Percentiles rank a stretch among this genome's conserved stretches.
These are phyloP conservation scores for Planococcus citri DNA, from an alignment of 1,140 invertebrate species.

Conservation along the genomic window DNA sequence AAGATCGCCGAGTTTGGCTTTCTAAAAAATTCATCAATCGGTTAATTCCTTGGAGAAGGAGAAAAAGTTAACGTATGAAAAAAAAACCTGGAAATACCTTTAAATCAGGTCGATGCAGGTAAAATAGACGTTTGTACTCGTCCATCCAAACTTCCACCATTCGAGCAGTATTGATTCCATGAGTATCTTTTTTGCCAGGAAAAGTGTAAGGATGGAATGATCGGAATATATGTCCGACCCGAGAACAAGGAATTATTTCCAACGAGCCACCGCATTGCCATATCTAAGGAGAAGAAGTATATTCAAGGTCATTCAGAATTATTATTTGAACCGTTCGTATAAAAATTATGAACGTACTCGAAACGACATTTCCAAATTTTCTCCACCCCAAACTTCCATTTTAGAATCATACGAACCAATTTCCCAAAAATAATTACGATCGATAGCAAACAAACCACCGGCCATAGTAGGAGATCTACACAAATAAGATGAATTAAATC, in stretches of 20 bases:
- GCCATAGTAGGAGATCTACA: conserved; percentile 92
- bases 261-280: conserved; percentile 96
- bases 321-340: too few species aligned
- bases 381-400: conserved; percentile 89
- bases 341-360: conserved; percentile 43
- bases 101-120: conserved; percentile 63
- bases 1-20: conserved; percentile 43
- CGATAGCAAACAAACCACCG: conserved; percentile 88
- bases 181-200: conserved; percentile 63
- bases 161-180: conserved; percentile 77
- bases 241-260: conserved; percentile 90
- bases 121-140: conserved; percentile 77
- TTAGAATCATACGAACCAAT: conserved; percentile 81
- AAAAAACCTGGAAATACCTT: conserved; percentile 39
- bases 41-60: too few species aligned
- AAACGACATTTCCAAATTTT: conserved; percentile 92
- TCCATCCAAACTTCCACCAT: conserved; percentile 91
- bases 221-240: conserved; percentile 95
- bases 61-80: background rate
- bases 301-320: background rate
- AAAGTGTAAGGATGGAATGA: conserved; percentile 87
- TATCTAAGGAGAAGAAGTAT: conserved; percentile 49
- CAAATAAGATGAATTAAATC: too few species aligned
- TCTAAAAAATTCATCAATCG: background rate
- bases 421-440: conserved; percentile 76